Base-by-base conservation (phyloP, 2,797 vertebrate species). In the Crocidura indochinensis region DNA sequence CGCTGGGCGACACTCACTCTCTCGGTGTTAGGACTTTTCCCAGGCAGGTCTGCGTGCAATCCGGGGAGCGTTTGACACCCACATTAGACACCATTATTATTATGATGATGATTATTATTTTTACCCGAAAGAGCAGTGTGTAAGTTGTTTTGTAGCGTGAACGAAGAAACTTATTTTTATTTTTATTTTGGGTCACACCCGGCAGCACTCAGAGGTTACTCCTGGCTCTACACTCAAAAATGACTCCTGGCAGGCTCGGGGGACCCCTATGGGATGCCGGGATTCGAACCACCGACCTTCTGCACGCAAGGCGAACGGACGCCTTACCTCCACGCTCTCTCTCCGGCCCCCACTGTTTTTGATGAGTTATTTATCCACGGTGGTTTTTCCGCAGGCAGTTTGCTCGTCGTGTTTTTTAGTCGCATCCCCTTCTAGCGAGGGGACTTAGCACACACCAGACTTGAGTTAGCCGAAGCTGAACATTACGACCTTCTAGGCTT, bases 1-100 rank as follows among this genome's bases (percentile, higher is more conserved):
- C 76, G 47, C 87, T 94, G 75, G 88, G 85, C 84, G 92, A 88
- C 91, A 91, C 72, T 90, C 49, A n/a, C n/a, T n/a, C n/a, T n/a
- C n/a, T n/a, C n/a, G n/a, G n/a, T 65, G 29, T 14, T 60, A 60
- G 17, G 22, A 20, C 56, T 53, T 38, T 60, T 38, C 17, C 4
- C 6, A 60, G 56, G 4, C 56, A 6, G 56, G 56, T 14, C 56
- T 20, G 56, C 56, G 20, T 19, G 38, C 38, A 17, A 20, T 20
- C 15, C 1, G 56, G 56, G 26, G 87, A 72, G 87, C 22, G 85
- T 90, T 78, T 6, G 38, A 38, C 38, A 38, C 26, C 87, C 29
- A 72, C 29, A 24, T 46, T 72, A 86, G 85, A 10, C 51, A 10
- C 51, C 51, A 38, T 38, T 38, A n/a, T n/a, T n/a, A n/a, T n/a